phyloP scores from a whole-genome alignment of 2,113 vertebrate species.

The Clarias magur region DNA sequence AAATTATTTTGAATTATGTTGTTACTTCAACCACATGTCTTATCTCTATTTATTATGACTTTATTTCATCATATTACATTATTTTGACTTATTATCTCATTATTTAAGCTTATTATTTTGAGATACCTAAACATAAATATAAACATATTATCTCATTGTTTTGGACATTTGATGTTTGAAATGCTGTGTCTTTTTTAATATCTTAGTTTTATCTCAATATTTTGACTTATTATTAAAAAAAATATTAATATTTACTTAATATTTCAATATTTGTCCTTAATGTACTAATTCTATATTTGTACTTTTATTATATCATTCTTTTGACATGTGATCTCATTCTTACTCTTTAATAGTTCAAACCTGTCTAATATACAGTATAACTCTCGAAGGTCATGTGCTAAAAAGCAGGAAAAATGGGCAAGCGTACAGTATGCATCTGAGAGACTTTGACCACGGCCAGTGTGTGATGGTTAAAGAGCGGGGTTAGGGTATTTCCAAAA shows the following conservation, averaged over 20 bases:
- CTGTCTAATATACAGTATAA: too few relatives aligned
- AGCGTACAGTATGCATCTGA: too few relatives aligned
- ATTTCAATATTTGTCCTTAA: background rate
- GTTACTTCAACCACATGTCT: background rate
- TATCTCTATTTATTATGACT: background rate
- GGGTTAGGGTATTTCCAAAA: too few relatives aligned
- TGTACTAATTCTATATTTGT: background rate
- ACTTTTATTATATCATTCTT: background rate
- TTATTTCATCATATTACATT: background rate
- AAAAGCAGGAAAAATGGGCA: too few relatives aligned
- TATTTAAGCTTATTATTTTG: background rate
- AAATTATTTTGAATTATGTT: background rate
- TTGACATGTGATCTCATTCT: background rate
- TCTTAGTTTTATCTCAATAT: background rate
- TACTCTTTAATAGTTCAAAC: too few relatives aligned
- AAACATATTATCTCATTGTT: background rate
- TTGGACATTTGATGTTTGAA: too few relatives aligned
- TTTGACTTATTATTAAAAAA: background rate
- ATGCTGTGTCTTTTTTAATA: too few relatives aligned
- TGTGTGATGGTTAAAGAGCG: too few relatives aligned
- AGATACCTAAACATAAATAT: background rate
- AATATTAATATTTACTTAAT: background rate
- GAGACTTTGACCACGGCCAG: too few relatives aligned
- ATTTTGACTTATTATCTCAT: background rate
- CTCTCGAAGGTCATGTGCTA: too few relatives aligned